Base-by-base conservation (phyloP, 2,113 vertebrate genomes). In the Ia io region DNA sequence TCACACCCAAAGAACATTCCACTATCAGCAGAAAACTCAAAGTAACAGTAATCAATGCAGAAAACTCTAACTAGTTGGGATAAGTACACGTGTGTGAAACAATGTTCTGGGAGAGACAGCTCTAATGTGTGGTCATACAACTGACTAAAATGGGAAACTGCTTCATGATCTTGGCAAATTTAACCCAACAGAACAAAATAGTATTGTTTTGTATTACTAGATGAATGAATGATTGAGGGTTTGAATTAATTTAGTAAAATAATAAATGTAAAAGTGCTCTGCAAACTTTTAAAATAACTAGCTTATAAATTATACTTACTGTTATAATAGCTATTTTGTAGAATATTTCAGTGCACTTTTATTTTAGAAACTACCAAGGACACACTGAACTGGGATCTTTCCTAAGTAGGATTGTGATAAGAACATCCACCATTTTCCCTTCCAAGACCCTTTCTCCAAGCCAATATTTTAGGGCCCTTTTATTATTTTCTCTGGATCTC, bases 51-150 rank as follows among this genome's bases (percentile, higher is more conserved):
- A 22, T 22, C 8, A 6, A 10, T 3, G 35, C 11, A 11, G 22
- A 20, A 40, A 77, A 40, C 40, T 47, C 37, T 49, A 2, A 16
- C 25, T 44, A 14, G 13, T 2, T 4, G 69, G 28, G 16, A 14
- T 17, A 25, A 67, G 10, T 56, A n/a, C 32, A 6, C 7, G 1
- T 30, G 35, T 23, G 28, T 23, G 23, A 16, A 28, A 22, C 14
- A 1, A 0, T 2, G 6, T 17, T 10, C 61, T n/a, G 2, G 18
- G 6, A 14, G 1, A 42, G 32, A 37, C 25, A 11, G 51, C 28
- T 76, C 14, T 12, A 6, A 30, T 7, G 37, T 4, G 44, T 2
- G 13, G 20, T 32, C 61, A 9, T 12, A 69, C 49, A 11, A 12
- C 73, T 56, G 25, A 13, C 30, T 28, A 23, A 44, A 74, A 16